Percentiles rank a stretch among this genome's conserved stretches.
phyloP scores from a whole-genome alignment of 2,113 vertebrate genomes.

The Coregonus clupeaformis region DNA sequence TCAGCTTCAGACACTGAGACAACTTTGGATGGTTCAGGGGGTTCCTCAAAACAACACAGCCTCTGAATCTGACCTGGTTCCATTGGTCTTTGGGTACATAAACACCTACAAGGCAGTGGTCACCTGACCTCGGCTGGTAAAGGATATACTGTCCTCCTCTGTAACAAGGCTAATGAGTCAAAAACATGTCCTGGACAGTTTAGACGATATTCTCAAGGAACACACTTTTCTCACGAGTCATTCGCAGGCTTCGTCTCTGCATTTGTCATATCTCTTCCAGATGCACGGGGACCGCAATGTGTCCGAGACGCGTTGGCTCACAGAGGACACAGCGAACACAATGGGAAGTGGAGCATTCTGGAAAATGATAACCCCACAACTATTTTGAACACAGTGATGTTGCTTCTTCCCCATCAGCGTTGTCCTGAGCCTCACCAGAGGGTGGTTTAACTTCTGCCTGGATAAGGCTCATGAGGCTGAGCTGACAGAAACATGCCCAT shows the following conservation, averaged over 20 bases:
- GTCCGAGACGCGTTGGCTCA: conserved; percentile 66
- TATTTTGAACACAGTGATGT: conserved; percentile 56
- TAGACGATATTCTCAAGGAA: not conserved
- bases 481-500: conserved; percentile 28
- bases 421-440: conserved; percentile 44
- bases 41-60: not conserved
- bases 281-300: conserved; percentile 64
- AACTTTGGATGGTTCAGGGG: not conserved
- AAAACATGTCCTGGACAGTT: not conserved
- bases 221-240: not conserved
- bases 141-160: not conserved
- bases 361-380: conserved; percentile 58
- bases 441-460: conserved; percentile 19
- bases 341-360: conserved; percentile 49
- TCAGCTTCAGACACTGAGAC: not conserved
- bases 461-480: conserved; percentile 40
- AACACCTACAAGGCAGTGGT: not conserved
- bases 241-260: not conserved
- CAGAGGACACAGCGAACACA: conserved; percentile 57
- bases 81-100: not conserved
- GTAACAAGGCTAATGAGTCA: not conserved
- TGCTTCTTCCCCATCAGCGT: conserved; percentile 23
- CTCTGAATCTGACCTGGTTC: not conserved
- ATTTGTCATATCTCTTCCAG: conserved; percentile 29
- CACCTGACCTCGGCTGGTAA: not conserved